phyloP scores from a whole-genome alignment of 2,113 vertebrate genomes.

The Cololabis saira region DNA sequence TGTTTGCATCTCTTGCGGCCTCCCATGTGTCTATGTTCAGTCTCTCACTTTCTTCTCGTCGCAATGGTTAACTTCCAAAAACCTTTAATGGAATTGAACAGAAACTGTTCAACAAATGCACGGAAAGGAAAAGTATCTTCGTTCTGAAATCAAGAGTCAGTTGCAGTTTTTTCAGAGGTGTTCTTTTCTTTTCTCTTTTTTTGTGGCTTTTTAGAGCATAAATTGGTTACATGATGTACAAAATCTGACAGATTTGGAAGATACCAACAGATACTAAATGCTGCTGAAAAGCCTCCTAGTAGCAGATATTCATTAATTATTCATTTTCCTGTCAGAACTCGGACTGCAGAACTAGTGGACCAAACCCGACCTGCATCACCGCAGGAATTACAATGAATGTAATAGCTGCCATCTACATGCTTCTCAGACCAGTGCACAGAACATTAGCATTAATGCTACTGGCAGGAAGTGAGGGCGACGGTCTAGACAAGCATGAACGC shows the following conservation, averaged over 20 bases:
- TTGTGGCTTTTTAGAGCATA: not conserved
- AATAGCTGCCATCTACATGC: not conserved
- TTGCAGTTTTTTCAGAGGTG: too few relatives aligned
- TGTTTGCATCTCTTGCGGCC: too few relatives aligned
- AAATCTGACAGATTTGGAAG: constrained; percentile 1
- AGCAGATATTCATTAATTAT: constrained; percentile 8
- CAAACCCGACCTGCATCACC: not conserved
- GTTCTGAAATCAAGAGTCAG: too few relatives aligned
- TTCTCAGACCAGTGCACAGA: not conserved
- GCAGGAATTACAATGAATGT: not conserved
- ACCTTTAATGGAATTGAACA: too few relatives aligned
- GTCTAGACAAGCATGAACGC: not conserved
- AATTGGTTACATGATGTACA: not conserved
- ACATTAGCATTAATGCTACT: constrained; percentile 10
- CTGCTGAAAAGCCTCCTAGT: not conserved
- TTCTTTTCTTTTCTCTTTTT: not conserved
- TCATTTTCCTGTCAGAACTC: not conserved
- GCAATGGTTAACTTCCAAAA: too few relatives aligned
- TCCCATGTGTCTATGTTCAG: too few relatives aligned
- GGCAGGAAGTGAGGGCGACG: constrained; percentile 7
- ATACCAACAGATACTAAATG: not conserved
- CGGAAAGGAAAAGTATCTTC: too few relatives aligned
- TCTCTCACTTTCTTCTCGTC: too few relatives aligned
- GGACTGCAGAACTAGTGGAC: constrained; percentile 3
- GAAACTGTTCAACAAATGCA: too few relatives aligned